A percentile compares a stretch with the other conserved stretches of the same genome.
These are phyloP conservation scores for Cacatua alba DNA, from an alignment of 2,113 vertebrate genomes.

Conservation along the genomic window DNA sequence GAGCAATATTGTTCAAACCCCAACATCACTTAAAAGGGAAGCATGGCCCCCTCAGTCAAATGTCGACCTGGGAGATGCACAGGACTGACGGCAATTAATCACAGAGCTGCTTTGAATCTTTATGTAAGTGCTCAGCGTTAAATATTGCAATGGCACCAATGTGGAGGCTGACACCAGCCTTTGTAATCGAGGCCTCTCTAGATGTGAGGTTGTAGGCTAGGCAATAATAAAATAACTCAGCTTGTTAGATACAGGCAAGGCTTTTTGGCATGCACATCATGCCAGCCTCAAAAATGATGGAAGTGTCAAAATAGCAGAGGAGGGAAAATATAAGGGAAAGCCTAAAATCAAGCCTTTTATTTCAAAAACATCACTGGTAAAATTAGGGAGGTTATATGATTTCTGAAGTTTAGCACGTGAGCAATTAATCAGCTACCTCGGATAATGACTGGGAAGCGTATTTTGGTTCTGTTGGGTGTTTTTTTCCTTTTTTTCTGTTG, in stretches of 20 bases:
- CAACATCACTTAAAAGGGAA: background rate
- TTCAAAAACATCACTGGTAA: background rate
- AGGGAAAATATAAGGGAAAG: background rate
- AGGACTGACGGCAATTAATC: conserved; percentile 40
- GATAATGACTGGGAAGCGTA: background rate
- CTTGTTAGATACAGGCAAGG: background rate
- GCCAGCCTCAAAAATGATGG: background rate
- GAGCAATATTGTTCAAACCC: background rate
- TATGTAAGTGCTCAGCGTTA: background rate
- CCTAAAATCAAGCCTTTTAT: background rate
- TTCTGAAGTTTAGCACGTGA: background rate
- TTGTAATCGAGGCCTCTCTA: conserved; percentile 13
- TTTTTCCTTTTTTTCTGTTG: background rate
- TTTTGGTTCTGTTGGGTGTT: background rate
- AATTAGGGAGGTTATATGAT: background rate
- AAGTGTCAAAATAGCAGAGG: background rate
- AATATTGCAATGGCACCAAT: background rate
- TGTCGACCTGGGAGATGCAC: background rate
- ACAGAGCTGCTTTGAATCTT: background rate
- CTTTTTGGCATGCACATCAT: conserved; percentile 26
- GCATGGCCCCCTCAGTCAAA: background rate
- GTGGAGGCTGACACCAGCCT: conserved; percentile 2
- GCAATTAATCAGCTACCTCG: background rate
- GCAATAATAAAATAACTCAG: conserved; percentile 13
- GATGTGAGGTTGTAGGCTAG: background rate